A percentile compares a stretch with the other conserved stretches of the same genome.
Evolutionary conservation across 2,888 invertebrate species (phyloP).

Genomic region (Stenolophus ochropezus): DNA sequence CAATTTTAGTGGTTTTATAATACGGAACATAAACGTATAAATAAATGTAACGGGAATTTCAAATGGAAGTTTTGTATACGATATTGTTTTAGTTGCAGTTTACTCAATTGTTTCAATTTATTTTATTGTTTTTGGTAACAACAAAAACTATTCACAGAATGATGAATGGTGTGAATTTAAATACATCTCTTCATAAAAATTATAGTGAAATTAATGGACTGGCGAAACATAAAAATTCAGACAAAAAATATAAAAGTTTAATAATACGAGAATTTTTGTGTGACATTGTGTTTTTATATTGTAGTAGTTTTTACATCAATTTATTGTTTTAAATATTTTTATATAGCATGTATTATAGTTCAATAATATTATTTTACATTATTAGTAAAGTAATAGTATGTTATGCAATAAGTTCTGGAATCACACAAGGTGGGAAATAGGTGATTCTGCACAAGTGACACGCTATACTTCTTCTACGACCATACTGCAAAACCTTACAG

Average conservation of each 20-base stretch:
- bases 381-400: no score
- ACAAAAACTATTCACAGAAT: neutral
- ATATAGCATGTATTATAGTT: no score
- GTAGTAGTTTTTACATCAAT: no score
- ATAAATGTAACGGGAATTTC: neutral
- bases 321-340: no score
- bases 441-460: no score
- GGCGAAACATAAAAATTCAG: neutral
- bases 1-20: constrained; percentile 10
- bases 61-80: neutral
- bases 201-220: neutral
- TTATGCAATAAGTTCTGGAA: no score
- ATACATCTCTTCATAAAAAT: neutral
- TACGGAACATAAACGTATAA: constrained; percentile 3
- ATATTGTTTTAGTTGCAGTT: neutral
- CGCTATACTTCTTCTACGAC: no score
- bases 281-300: neutral
- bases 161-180: neutral
- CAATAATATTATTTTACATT: no score
- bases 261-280: neutral
- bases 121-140: neutral
- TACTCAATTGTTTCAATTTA: neutral
- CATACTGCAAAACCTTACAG: no score
- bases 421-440: no score
- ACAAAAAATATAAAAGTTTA: neutral